Conservation (phyloP, 1,140 invertebrate species). For the Trachymyrmex cornetzi region DNA sequence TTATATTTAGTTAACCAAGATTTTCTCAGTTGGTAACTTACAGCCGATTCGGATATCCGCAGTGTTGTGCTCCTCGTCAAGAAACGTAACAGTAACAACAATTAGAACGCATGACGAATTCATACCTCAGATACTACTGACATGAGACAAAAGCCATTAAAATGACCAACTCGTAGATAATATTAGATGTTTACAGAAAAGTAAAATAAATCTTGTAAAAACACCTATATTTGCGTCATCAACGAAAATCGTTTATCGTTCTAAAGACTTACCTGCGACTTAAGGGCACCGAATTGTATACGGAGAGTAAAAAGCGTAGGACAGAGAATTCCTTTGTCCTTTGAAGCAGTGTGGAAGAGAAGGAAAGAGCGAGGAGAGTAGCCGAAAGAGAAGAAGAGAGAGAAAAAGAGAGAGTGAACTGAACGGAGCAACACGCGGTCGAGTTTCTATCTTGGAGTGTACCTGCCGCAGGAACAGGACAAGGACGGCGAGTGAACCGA, state of each 20-base stretch:
- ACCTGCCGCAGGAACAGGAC: slow-evolving; percentile 42
- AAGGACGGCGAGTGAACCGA: slow-evolving; percentile 10
- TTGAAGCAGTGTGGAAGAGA: slow-evolving; percentile 40
- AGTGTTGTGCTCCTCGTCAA: neutral
- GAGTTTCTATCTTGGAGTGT: slow-evolving; percentile 65
- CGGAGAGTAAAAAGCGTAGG: slow-evolving; percentile 61
- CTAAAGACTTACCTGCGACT: slow-evolving; percentile 41
- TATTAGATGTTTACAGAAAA: neutral
- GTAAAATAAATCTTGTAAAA: neutral
- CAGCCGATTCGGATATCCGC: neutral
- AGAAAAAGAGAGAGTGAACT: slow-evolving; percentile 34
- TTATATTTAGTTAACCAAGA: slow-evolving; percentile 73
- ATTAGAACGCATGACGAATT: neutral
- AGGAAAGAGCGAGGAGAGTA: slow-evolving; percentile 34
- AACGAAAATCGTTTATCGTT: neutral
- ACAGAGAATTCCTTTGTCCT: slow-evolving; percentile 85
- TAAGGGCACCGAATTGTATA: slow-evolving; percentile 42
- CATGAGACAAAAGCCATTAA: slow-evolving; percentile 6
- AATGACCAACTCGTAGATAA: neutral
- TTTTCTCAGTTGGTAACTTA: slow-evolving; percentile 63
- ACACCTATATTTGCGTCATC: slow-evolving; percentile 15
- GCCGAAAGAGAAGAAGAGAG: slow-evolving; percentile 38
- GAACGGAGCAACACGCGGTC: slow-evolving; percentile 72
- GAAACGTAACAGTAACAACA: slow-evolving; percentile 32
- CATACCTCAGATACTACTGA: slow-evolving; percentile 13